These are phyloP conservation scores for Setophaga petechia DNA, from an alignment of 2,113 vertebrate genomes.

Conservation along the genomic window DNA sequence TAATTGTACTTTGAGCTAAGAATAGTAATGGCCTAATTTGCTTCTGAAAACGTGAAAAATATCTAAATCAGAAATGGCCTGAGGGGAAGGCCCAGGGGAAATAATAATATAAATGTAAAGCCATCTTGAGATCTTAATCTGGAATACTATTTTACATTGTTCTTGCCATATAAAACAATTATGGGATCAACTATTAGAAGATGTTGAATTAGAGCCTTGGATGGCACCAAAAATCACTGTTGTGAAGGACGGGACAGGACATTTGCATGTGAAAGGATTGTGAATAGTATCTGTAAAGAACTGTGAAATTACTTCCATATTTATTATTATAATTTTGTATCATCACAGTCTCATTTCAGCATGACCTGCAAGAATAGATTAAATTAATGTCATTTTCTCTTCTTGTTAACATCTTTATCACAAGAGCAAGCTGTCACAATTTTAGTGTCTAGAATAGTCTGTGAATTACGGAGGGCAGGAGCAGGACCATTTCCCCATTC, in stretches of 20 bases:
- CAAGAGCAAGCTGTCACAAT: slow-evolving; percentile 82
- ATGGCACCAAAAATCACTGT: slow-evolving; percentile 77
- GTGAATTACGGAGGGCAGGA: slow-evolving; percentile 65
- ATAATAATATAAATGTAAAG: slow-evolving; percentile 36
- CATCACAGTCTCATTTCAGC: slow-evolving; percentile 80
- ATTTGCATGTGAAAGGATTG: slow-evolving; percentile 81
- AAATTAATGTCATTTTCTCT: slow-evolving; percentile 84
- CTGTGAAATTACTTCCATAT: slow-evolving; percentile 81
- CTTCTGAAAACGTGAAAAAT: background rate
- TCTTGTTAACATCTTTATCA: slow-evolving; percentile 85
- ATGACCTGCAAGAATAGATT: slow-evolving; percentile 83
- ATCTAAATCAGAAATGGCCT: background rate
- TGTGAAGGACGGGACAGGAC: slow-evolving; percentile 67
- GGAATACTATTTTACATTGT: slow-evolving; percentile 46
- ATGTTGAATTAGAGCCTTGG: slow-evolving; percentile 70
- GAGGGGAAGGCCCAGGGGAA: background rate
- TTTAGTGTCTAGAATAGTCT: slow-evolving; percentile 73
- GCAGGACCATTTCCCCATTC: slow-evolving; percentile 61
- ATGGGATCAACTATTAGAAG: slow-evolving; percentile 71
- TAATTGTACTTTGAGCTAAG: background rate
- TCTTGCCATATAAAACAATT: slow-evolving; percentile 70
- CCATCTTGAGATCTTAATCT: slow-evolving; percentile 42
- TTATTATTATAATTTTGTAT: slow-evolving; percentile 85
- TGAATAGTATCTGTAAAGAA: slow-evolving; percentile 77
- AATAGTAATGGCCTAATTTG: slow-evolving; percentile 1